Evolutionary conservation across 2,113 vertebrate genomes (phyloP).

Genomic region (Pantherophis guttatus): DNA sequence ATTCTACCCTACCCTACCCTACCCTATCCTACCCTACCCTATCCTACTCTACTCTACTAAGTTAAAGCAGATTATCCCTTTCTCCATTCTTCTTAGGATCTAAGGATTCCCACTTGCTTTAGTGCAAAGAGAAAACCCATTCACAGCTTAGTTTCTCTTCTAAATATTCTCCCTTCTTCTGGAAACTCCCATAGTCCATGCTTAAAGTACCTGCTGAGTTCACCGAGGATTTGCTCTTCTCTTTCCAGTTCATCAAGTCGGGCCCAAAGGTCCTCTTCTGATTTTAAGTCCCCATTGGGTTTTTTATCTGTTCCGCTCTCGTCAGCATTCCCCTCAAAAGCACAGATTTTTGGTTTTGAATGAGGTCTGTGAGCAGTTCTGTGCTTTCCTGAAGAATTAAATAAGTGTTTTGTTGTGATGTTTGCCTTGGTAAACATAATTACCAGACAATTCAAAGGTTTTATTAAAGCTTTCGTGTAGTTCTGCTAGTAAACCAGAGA

Average conservation of each 20-base stretch:
- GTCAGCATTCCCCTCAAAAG: conserved; percentile 72
- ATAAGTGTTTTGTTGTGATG: not conserved
- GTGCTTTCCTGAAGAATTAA: conserved; percentile 74
- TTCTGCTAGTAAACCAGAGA: conserved; percentile 67
- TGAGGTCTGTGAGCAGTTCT: conserved; percentile 88
- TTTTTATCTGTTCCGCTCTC: conserved; percentile 59
- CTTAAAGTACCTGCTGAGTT: conserved; percentile 77
- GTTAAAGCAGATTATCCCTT: not conserved
- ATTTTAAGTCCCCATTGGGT: conserved; percentile 62
- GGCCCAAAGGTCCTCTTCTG: conserved; percentile 86
- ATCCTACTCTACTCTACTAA: too few species aligned
- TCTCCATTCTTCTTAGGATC: not conserved
- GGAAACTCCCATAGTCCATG: not conserved
- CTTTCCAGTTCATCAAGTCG: conserved; percentile 87
- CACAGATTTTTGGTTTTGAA: conserved; percentile 84
- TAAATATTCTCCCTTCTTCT: not conserved
- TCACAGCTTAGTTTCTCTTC: not conserved
- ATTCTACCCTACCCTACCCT: too few species aligned
- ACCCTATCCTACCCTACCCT: too few species aligned
- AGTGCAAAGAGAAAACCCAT: not conserved
- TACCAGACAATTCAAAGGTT: conserved; percentile 19
- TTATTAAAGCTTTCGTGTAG: conserved; percentile 55
- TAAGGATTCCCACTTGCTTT: not conserved
- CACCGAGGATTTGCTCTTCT: conserved; percentile 82
- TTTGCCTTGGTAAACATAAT: not conserved